Evolutionary conservation across 1,140 invertebrate species (phyloP).

Genomic region (Hycleus cichorii): DNA sequence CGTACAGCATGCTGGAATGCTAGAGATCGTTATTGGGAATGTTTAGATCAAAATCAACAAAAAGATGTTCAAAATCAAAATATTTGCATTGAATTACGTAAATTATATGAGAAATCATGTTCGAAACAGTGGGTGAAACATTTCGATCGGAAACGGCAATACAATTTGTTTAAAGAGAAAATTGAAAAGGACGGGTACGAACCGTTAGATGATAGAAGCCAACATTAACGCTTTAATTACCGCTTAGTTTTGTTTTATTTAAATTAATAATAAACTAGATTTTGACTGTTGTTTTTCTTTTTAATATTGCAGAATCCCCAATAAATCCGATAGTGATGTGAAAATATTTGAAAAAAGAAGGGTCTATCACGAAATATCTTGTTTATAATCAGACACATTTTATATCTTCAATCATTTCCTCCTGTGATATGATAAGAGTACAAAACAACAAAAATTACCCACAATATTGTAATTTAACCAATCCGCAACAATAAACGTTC

Average conservation of each 20-base stretch:
- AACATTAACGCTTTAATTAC: not conserved
- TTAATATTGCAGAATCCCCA: slow-evolving; percentile 34
- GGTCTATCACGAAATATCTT: slow-evolving; percentile 31
- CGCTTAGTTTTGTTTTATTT: slow-evolving; percentile 5
- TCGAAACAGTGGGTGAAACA: slow-evolving; percentile 89
- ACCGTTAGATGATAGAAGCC: slow-evolving; percentile 45
- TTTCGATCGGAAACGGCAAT: slow-evolving; percentile 84
- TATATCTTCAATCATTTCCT: not conserved
- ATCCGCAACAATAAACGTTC: not conserved
- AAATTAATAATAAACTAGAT: slow-evolving; percentile 1
- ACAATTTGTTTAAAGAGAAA: slow-evolving; percentile 81
- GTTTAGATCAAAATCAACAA: slow-evolving; percentile 58
- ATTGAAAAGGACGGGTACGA: slow-evolving; percentile 81
- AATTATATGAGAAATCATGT: slow-evolving; percentile 74
- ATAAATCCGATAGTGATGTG: slow-evolving; percentile 21
- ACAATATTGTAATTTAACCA: not conserved
- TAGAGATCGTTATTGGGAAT: slow-evolving; percentile 84
- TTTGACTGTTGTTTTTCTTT: not conserved
- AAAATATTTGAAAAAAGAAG: slow-evolving; percentile 26
- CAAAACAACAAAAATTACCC: not conserved
- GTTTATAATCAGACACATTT: not conserved
- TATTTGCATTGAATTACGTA: slow-evolving; percentile 62
- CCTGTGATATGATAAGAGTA: not conserved
- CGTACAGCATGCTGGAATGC: slow-evolving; percentile 75
- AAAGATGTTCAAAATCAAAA: slow-evolving; percentile 39